Evolutionary conservation across 2,797 vertebrate genomes (phyloP), one percentile per base, ranked within the genome.

Genomic region (Lemur catta): DNA sequence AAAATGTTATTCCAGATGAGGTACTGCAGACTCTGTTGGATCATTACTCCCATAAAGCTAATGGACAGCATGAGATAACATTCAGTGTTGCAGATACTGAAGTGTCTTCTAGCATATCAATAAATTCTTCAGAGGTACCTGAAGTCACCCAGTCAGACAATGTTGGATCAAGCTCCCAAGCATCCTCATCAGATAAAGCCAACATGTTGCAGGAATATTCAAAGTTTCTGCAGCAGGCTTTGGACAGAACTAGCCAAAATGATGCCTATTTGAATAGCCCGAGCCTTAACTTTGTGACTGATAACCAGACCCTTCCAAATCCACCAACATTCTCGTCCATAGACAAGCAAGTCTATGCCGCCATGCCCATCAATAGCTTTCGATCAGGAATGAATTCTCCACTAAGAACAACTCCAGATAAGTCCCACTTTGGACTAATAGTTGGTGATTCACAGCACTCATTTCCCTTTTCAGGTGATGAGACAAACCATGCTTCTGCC

Each of bases 201-300:
- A 99, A 99, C 98, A 99, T 99, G 99, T 97, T 99, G 98, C 99
- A 99, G 94, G 99, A 99, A 95, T 99, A 99, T 98, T 99, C 99
- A 33, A 99, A 99, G 98, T 99, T 99, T 98, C 99, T 99, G 94
- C 99, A 99, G 96, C 99, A 99, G 98, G 99, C 99, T 28, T 98
- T 99, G 98, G 99, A 99, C 98, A 99, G 99, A 99, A 99, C 99
- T 98, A 99, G 99, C 99, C 99, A 99, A 99, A 99, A 99, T 90
- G 99, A 99, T 99, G 99, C 99, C 98, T 99, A 99, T 99, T 99
- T 99, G 98, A 99, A 99, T 98, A 99, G 99, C 98, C 99, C 99
- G 85, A 99, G 99, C 99, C 99, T 99, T 98, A 99, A 99, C 98
- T 99, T 99, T 99, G 99, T 99, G 97, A 99, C 99, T 14, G 99